Evolutionary conservation across 1,140 invertebrate genomes (phyloP), one percentile per base, ranked within the genome.

Genomic region (Diorhabda elongata): DNA sequence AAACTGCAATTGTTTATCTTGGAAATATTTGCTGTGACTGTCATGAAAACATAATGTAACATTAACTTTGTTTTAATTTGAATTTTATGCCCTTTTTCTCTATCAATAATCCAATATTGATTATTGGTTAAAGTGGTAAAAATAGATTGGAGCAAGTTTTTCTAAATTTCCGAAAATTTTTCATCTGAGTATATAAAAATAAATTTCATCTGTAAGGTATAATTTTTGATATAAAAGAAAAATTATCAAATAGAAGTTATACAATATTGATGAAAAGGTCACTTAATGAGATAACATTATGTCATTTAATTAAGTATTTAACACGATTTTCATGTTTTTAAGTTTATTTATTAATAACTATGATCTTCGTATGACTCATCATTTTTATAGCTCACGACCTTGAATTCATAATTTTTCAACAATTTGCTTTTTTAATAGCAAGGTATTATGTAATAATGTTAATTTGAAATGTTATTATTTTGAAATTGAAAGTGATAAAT

Each of bases 281-380:
- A 61, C 47, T 52, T 42, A 42, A 52, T 26, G 66, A 66, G 58
- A 70, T 52, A 61, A 58, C 60, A 61, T 9, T 42, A 65, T 69
- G 47, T 6, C 47, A 52, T 52, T 6, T 52, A 52, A 52, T 52
- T 52, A 26, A 26, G 26, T 26, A 58, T 11, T 5, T 67, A 65
- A 70, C 57, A 45, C 9, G 56, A 26, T 61, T 62, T 62, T 42
- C 52, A 65, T 60, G 44, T 52, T 52, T 6, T 52, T n/a, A 52
- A n/a, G 47, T 52, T 52, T 52, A 43, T 67, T 56, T 70, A 70
- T 70, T 66, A 70, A 70, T 70, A 70, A 60, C 69, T 58, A 58
- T 70, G 69, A 70, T 70, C 64, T 63, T 52, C 61, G 41, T 47
- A 42, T 70, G 69, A 70, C 59, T 70, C 69, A 70, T 67, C 64